Base-by-base conservation (phyloP, 2,888 invertebrate species). In the Epiblema foenella region DNA sequence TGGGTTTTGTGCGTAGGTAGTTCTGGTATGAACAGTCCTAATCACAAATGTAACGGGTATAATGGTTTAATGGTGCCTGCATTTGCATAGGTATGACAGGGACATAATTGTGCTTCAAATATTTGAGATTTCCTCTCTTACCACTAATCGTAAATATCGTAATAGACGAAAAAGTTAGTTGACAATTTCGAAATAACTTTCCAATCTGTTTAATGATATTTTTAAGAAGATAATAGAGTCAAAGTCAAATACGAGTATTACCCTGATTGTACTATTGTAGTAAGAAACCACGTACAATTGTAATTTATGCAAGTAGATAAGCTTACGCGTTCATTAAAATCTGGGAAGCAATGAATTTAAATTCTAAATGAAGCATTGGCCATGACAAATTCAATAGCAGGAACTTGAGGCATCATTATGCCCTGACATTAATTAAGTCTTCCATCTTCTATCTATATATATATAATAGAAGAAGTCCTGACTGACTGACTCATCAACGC, bases 281-380 rank as follows among this genome's bases (percentile, higher is more conserved):
- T n/a, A 46, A 46, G n/a, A 8, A 46, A 46, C 15, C 5, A 46
- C n/a, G 15, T n/a, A 29, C 15, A 29, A 20, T 29, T 29, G 8
- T 37, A 18, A 46, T 37, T 29, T 52, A 59, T 60, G 24, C 42
- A 52, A 56, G 42, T 63, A 59, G 17, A 33, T 68, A 49, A 37
- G 29, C 56, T 33, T 46, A 24, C 54, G 37, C 17, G 56, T 52
- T 58, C 29, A 57, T 37, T 57, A 59, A 57, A 68, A 67, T 33
- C 54, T 46, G 18, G 42, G 42, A 49, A 37, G 49, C 8, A 57
- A 39, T 49, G 17, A 20, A 69, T 69, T 69, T 39, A 58, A 64
- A 64, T 64, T 69, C 63, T 39, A 51, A 69, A 69, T 49, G 18
- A 56, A 20, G 62, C 54, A 64, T 58, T 64, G 69, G 58, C 64